A percentile compares a stretch with the other conserved stretches of the same genome.
Evolutionary conservation across 2,113 vertebrate genomes (phyloP).

Genomic region (Osmerus eperlanus): DNA sequence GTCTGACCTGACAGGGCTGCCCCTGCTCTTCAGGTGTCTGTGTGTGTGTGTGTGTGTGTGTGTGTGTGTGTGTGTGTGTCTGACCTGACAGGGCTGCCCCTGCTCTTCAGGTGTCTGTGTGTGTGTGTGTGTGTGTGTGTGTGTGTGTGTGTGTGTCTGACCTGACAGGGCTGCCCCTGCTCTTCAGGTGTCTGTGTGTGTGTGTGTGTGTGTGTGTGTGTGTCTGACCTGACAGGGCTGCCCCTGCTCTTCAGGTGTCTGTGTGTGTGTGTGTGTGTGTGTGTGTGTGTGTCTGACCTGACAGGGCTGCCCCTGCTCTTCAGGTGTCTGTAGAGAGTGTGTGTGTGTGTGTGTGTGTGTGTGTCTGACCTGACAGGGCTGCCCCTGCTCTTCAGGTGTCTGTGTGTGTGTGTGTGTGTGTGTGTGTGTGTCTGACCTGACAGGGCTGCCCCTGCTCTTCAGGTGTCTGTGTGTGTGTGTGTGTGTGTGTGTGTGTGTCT

Average conservation of each 20-base stretch:
- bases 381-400: too few species aligned
- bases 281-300: too few species aligned
- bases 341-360: not conserved
- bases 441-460: constrained; percentile 69
- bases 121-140: constrained; percentile 58
- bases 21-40: too few species aligned
- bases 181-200: constrained; percentile 65
- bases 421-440: constrained; percentile 65
- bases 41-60: too few species aligned
- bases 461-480: constrained; percentile 71
- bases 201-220: not conserved
- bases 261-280: constrained; percentile 71
- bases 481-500: constrained; percentile 18
- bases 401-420: too few species aligned
- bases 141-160: constrained; percentile 42
- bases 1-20: too few species aligned
- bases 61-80: not conserved
- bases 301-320: too few species aligned
- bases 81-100: too few species aligned
- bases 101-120: not conserved
- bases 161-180: constrained; percentile 68
- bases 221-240: constrained; percentile 66
- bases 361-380: too few species aligned
- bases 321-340: too few species aligned
- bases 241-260: constrained; percentile 73